These are phyloP conservation scores for Gryllus bimaculatus DNA, from an alignment of 1,140 invertebrate species.

Conservation along the genomic window DNA sequence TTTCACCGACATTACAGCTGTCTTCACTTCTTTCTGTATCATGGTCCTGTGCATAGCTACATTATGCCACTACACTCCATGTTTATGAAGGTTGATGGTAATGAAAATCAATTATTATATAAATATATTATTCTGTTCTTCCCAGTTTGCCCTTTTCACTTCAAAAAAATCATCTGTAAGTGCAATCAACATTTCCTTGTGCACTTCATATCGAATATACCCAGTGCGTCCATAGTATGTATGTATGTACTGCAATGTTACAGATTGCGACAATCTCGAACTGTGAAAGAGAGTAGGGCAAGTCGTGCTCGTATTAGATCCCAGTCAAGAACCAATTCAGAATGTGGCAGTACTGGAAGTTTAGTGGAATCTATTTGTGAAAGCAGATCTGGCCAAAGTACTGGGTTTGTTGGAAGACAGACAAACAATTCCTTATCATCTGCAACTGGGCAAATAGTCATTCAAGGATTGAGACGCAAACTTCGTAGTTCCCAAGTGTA, in stretches of 20 bases:
- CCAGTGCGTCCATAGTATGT: too few species aligned
- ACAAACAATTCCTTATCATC: constrained; percentile 80
- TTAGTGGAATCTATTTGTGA: constrained; percentile 11
- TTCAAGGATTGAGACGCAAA: constrained; percentile 48
- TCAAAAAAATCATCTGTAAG: too few species aligned
- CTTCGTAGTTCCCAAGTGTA: constrained; percentile 56
- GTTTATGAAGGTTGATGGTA: too few species aligned
- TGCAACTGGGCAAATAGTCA: constrained; percentile 70
- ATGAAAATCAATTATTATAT: too few species aligned
- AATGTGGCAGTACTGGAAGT: constrained; percentile 18
- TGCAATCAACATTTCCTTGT: too few species aligned
- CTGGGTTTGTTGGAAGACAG: constrained; percentile 47
- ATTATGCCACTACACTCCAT: too few species aligned
- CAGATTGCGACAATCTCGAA: constrained; percentile 26
- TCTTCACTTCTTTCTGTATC: too few species aligned
- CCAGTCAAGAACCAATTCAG: constrained; percentile 28
- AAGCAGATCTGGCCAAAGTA: constrained; percentile 8
- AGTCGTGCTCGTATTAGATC: constrained; percentile 15
- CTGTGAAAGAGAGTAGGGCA: constrained; percentile 26
- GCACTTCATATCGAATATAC: too few species aligned
- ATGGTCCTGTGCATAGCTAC: too few species aligned
- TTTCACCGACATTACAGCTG: too few species aligned
- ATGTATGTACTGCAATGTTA: background rate
- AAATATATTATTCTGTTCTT: too few species aligned
- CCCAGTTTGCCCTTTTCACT: too few species aligned